Evolutionary conservation across 2,888 invertebrate species (phyloP).

Genomic region (Sacculina carcini): DNA sequence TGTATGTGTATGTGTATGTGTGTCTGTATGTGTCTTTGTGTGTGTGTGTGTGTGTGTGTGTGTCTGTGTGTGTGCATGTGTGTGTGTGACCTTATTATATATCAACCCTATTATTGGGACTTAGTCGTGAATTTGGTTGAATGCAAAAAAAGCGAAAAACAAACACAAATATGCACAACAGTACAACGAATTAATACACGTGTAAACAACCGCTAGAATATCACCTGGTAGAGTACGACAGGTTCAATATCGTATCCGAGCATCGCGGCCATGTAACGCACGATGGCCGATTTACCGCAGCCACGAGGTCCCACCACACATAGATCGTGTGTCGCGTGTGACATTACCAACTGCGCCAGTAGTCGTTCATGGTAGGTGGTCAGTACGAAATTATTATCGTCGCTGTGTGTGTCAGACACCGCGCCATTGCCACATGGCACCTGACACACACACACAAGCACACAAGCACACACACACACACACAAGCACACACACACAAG

Average conservation of each 20-base stretch:
- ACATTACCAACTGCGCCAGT: slow-evolving; percentile 46
- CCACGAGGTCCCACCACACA: slow-evolving; percentile 73
- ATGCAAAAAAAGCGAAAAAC: background rate
- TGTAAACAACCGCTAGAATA: background rate
- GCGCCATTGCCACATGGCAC: too few relatives aligned
- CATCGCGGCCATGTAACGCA: slow-evolving; percentile 44
- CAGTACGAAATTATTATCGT: slow-evolving; percentile 34
- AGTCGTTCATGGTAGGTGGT: slow-evolving; percentile 53
- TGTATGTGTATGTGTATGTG: too few relatives aligned
- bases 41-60: background rate
- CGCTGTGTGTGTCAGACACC: too few relatives aligned
- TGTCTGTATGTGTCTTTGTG: too few relatives aligned
- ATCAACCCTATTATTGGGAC: too few relatives aligned
- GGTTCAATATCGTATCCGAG: slow-evolving; percentile 58
- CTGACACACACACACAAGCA: too few relatives aligned
- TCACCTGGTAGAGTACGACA: slow-evolving; percentile 58
- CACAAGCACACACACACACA: too few relatives aligned
- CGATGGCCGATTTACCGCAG: slow-evolving; percentile 65
- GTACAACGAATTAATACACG: too few relatives aligned
- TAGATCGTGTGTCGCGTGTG: slow-evolving; percentile 52
- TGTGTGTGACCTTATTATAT: background rate
- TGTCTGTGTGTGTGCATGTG: background rate
- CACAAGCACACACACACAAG: too few relatives aligned
- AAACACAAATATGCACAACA: background rate
- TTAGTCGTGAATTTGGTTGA: background rate